Base-by-base conservation (phyloP, 1,140 invertebrate species). In the Triops cancriformis region DNA sequence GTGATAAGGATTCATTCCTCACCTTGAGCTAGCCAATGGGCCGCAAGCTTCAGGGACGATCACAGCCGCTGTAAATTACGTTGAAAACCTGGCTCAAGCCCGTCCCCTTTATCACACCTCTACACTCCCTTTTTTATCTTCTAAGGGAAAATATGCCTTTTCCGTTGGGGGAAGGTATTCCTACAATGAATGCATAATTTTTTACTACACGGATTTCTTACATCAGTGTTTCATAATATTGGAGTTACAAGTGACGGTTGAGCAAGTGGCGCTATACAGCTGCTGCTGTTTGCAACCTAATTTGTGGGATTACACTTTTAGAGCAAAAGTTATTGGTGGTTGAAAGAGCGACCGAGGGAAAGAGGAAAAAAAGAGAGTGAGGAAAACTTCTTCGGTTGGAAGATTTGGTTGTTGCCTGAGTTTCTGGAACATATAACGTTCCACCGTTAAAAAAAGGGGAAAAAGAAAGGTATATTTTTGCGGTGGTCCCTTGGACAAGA, bases 21-120 rank as follows among this genome's bases (percentile, higher is more conserved):
- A 23, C 51, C 51, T 23, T 64, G 14, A 23, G 31, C 31, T 23
- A 64, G 51, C 51, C 51, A 64, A 64, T 64, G 51, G 18, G 51
- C 51, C n/a, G 18, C 51, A 23, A 18, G 51, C 51, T 64, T 64
- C 23, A 14, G 51, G 14, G 23, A 64, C 14, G 23, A 23, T 23
- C 51, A 14, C 18, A 64, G 7, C 31, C 31, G 51, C 18, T 64
- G 51, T 64, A 64, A 64, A 64, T 64, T 64, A 64, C 51, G 23
- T 23, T 37, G 31, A 23, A 64, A 64, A 64, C 51, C 51, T 23
- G 51, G 51, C 51, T 64, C 23, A n/a, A 64, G 51, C 5, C 14
- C 51, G 51, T 9, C 51, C 51, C 51, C 51, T 64, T 64, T 64
- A 64, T 64, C 51, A 64, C 51, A 64, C 51, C 51, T 64, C 14